Percentiles rank a stretch among this genome's conserved stretches.
Evolutionary conservation across 2,797 vertebrate species (phyloP).

Genomic region (Myioborus miniatus): DNA sequence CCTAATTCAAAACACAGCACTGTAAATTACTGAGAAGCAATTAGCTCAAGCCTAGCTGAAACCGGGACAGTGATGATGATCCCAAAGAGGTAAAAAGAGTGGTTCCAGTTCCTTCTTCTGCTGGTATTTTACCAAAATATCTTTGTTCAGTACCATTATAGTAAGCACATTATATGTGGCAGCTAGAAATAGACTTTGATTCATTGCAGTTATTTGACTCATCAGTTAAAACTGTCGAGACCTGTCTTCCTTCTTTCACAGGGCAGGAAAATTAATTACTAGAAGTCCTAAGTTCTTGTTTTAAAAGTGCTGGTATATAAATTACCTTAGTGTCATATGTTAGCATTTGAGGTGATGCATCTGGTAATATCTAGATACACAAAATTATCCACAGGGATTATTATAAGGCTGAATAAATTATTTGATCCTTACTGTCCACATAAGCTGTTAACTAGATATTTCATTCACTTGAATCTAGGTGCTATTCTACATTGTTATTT

Average conservation of each 20-base stretch:
- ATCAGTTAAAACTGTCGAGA: conserved; percentile 15
- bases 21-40: background rate
- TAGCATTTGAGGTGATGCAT: background rate
- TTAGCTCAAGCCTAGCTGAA: background rate
- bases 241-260: background rate
- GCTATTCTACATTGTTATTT: background rate
- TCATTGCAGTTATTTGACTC: conserved; percentile 5
- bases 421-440: background rate
- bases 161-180: conserved; percentile 1
- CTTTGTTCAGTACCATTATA: background rate
- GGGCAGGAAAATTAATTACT: conserved; percentile 11
- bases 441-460: background rate
- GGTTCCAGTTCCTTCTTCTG: background rate
- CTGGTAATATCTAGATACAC: background rate
- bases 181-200: conserved; percentile 27
- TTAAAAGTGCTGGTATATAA: background rate
- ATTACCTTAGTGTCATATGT: background rate
- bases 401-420: background rate
- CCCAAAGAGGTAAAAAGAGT: background rate
- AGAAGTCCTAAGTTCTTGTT: conserved; percentile 2
- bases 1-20: background rate
- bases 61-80: background rate
- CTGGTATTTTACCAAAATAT: conserved; percentile 2
- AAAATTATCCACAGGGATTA: background rate
- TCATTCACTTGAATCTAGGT: background rate